Conservation (phyloP, 2,113 vertebrate genomes). For the Oreochromis spilurus region DNA sequence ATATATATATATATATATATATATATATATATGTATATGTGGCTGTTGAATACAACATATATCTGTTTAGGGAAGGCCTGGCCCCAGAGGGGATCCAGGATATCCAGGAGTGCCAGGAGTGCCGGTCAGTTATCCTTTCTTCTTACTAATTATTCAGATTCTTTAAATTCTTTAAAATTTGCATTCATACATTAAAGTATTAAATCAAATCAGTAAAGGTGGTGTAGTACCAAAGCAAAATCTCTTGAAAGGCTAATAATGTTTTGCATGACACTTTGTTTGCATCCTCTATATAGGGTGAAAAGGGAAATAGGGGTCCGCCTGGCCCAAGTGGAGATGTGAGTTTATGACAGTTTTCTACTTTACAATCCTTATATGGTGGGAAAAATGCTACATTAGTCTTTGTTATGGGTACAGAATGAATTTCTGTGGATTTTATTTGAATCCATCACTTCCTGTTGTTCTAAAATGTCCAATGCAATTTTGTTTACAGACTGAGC, state of each 20-base stretch:
- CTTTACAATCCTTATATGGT: neutral
- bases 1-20: neutral
- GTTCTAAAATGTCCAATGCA: neutral
- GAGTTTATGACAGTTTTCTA: slow-evolving; percentile 36
- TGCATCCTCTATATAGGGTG: slow-evolving; percentile 69
- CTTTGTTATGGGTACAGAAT: neutral
- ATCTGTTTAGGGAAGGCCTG: slow-evolving; percentile 39
- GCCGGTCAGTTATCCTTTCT: neutral
- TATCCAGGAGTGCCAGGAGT: slow-evolving; percentile 22
- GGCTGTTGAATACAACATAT: neutral
- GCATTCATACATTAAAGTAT: neutral
- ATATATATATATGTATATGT: neutral
- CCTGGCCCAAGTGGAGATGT: slow-evolving; percentile 82
- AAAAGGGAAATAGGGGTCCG: slow-evolving; percentile 80
- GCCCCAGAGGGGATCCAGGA: slow-evolving; percentile 22
- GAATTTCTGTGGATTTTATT: neutral
- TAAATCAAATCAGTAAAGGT: neutral
- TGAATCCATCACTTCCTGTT: neutral
- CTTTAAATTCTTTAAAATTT: neutral
- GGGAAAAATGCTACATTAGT: neutral
- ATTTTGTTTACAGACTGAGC: slow-evolving; percentile 11
- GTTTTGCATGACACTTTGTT: neutral
- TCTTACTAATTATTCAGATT: neutral
- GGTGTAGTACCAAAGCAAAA: neutral
- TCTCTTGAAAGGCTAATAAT: neutral